Evolutionary conservation across 2,113 vertebrate species (phyloP).

Genomic region (Oncorhynchus clarkii): DNA sequence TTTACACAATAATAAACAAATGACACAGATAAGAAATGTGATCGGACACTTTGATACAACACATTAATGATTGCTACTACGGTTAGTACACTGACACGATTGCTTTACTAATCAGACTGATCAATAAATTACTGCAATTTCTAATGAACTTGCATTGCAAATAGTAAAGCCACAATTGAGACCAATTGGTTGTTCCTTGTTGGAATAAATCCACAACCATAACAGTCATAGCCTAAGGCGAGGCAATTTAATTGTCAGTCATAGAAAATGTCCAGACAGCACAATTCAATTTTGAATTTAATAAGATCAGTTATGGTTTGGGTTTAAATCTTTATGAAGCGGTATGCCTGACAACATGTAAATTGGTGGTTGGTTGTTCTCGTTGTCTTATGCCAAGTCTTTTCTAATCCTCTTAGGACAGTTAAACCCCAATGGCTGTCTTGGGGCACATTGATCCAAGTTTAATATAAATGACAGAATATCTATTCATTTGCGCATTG

Average conservation of each 20-base stretch:
- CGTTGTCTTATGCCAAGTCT: constrained; percentile 5
- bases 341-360: constrained; percentile 10
- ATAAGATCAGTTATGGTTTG: neutral
- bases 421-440: constrained; percentile 1
- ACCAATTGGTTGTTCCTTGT: too few relatives aligned
- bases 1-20: neutral
- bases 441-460: constrained; percentile 36
- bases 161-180: neutral
- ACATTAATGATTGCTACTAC: neutral
- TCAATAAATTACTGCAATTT: neutral
- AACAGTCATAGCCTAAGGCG: too few relatives aligned
- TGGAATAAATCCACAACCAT: too few relatives aligned
- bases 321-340: too few relatives aligned
- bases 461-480: neutral
- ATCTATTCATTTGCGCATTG: constrained; percentile 23
- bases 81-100: too few relatives aligned
- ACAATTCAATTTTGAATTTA: neutral
- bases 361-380: constrained; percentile 13
- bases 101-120: too few relatives aligned
- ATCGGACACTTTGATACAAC: neutral
- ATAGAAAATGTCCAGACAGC: neutral
- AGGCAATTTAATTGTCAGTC: too few relatives aligned
- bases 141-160: neutral
- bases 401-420: constrained; percentile 60
- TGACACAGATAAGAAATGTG: neutral